phyloP scores from a whole-genome alignment of 2,888 invertebrate species.

The Suillia variegata region DNA sequence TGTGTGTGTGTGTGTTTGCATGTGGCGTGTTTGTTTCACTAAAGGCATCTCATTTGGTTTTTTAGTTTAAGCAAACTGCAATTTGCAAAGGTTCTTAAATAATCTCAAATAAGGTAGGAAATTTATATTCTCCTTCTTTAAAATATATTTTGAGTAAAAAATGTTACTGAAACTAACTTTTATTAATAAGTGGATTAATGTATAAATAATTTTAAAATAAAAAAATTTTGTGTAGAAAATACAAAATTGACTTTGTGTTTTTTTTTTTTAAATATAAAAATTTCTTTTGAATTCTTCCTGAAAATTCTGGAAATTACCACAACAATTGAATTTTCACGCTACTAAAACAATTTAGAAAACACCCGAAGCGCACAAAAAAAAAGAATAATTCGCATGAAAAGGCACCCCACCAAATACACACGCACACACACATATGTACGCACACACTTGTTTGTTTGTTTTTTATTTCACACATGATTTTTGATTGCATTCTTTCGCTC shows the following conservation, averaged over 20 bases:
- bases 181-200: too few relatives aligned
- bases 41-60: too few relatives aligned
- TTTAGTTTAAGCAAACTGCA: too few relatives aligned
- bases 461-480: constrained; percentile 55
- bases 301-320: constrained; percentile 23
- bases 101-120: too few relatives aligned
- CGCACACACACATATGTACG: background rate
- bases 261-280: background rate
- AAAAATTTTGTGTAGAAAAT: too few relatives aligned
- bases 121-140: too few relatives aligned
- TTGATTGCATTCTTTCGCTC: constrained; percentile 47
- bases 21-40: background rate
- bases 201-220: too few relatives aligned
- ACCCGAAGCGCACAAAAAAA: background rate
- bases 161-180: too few relatives aligned
- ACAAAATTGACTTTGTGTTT: too few relatives aligned
- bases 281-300: background rate
- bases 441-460: constrained; percentile 41
- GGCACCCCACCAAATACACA: background rate
- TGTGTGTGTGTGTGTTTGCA: constrained; percentile 8
- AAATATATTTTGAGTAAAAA: too few relatives aligned
- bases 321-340: constrained; percentile 22
- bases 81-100: too few relatives aligned
- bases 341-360: constrained; percentile 15
- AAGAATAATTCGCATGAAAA: background rate